Evolutionary conservation across 1,140 invertebrate genomes (phyloP).

Genomic region (Bacillus rossius): DNA sequence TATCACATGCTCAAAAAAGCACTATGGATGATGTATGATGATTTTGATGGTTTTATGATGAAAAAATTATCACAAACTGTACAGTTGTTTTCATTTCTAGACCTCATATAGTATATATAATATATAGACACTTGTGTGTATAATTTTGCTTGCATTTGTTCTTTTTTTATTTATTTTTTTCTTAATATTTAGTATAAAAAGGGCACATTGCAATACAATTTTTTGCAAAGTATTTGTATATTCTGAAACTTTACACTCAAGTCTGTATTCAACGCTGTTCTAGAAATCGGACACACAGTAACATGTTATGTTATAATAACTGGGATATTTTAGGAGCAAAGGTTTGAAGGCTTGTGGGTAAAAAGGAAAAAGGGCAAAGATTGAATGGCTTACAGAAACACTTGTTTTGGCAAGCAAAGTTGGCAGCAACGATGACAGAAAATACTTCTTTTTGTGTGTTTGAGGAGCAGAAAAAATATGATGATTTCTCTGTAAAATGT

Average conservation of each 20-base stretch:
- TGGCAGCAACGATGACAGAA: neutral
- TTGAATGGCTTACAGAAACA: neutral
- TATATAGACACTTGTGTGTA: slow-evolving; percentile 19
- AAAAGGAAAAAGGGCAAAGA: slow-evolving; percentile 2
- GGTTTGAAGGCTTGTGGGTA: neutral
- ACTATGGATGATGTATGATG: slow-evolving; percentile 10
- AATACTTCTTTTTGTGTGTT: neutral
- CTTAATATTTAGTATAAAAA: neutral
- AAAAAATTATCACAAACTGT: slow-evolving; percentile 17
- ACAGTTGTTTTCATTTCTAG: slow-evolving; percentile 11
- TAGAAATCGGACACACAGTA: slow-evolving; percentile 8
- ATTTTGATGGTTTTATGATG: neutral
- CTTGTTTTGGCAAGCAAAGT: slow-evolving; percentile 6
- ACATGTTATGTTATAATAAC: neutral
- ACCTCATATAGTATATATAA: slow-evolving; percentile 6
- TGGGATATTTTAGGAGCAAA: neutral
- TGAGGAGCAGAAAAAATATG: slow-evolving; percentile 5
- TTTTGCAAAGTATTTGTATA: slow-evolving; percentile 6
- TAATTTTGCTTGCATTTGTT: neutral
- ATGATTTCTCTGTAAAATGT: neutral
- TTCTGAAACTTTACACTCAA: neutral
- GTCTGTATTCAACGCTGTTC: slow-evolving; percentile 11
- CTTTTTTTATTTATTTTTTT: slow-evolving; percentile 3
- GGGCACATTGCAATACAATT: slow-evolving; percentile 8
- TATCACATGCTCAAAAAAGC: slow-evolving; percentile 18